Percentiles rank a stretch among this genome's conserved stretches.
Conservation (phyloP, 2,113 vertebrate species). For the Orcinus orca region DNA sequence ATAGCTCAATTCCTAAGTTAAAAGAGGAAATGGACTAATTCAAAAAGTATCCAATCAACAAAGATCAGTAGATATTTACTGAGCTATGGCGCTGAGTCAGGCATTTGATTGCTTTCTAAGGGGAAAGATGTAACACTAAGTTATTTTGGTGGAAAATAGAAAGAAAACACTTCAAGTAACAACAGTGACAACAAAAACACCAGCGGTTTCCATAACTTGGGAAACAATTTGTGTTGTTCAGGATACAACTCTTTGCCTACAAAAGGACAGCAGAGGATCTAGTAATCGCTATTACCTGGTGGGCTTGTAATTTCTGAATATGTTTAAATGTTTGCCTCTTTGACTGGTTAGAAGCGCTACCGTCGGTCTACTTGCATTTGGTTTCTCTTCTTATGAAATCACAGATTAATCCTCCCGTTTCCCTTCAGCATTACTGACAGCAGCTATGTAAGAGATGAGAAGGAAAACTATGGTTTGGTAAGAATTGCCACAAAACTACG, state of each 20-base stretch:
- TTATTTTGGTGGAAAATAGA: not conserved
- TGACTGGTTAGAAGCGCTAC: not conserved
- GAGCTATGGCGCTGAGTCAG: rapidly evolving
- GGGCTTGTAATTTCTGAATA: not conserved
- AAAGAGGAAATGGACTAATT: not conserved
- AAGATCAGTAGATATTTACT: rapidly evolving
- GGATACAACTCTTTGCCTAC: not conserved
- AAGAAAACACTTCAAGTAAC: not conserved
- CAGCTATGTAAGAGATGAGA: rapidly evolving
- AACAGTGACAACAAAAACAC: too few relatives aligned
- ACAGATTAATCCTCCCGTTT: not conserved
- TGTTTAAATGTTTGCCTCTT: not conserved
- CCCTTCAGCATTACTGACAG: not conserved
- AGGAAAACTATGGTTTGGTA: not conserved
- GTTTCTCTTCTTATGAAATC: not conserved
- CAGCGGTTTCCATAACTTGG: not conserved
- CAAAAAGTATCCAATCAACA: not conserved
- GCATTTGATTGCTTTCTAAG: not conserved
- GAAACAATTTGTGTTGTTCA: rapidly evolving
- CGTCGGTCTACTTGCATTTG: not conserved
- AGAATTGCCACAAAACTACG: rapidly evolving
- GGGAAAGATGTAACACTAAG: rapidly evolving
- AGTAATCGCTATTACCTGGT: not conserved
- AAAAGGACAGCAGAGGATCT: rapidly evolving
- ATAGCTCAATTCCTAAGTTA: not conserved